Percentiles rank a stretch among this genome's conserved stretches.
Conservation (phyloP, 2,113 vertebrate genomes). For the Junco hyemalis region DNA sequence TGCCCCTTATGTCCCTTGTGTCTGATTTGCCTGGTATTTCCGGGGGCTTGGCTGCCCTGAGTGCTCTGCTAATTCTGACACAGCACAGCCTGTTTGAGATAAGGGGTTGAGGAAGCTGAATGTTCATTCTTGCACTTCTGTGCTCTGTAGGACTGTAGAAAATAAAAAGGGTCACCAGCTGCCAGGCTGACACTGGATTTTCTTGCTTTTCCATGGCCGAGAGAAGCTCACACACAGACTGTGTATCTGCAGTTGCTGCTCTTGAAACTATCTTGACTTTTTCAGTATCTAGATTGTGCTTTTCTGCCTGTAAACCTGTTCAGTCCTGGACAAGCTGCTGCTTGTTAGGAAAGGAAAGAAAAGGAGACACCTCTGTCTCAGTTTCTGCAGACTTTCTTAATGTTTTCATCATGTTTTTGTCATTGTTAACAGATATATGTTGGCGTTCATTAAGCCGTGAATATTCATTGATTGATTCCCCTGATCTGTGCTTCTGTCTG, state of each 20-base stretch:
- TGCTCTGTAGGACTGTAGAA: background rate
- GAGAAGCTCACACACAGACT: background rate
- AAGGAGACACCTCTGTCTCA: background rate
- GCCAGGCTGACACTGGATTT: background rate
- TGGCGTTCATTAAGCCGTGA: background rate
- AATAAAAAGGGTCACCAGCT: background rate
- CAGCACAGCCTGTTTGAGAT: background rate
- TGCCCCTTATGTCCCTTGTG: background rate
- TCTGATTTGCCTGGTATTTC: background rate
- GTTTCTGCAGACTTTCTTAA: background rate
- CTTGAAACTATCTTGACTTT: background rate
- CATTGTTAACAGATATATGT: background rate
- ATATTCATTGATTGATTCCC: background rate
- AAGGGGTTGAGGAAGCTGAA: background rate
- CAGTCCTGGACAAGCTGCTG: background rate
- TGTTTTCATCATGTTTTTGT: background rate
- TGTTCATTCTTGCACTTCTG: background rate
- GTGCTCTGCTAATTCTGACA: slow-evolving; percentile 8
- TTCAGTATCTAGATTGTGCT: background rate
- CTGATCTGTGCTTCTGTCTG: background rate
- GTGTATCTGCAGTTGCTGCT: background rate
- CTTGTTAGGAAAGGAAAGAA: background rate
- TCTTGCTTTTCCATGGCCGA: background rate
- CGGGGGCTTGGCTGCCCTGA: background rate
- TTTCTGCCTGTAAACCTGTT: background rate